Conservation (phyloP, 2,888 invertebrate genomes). For the Machimus atricapillus region DNA sequence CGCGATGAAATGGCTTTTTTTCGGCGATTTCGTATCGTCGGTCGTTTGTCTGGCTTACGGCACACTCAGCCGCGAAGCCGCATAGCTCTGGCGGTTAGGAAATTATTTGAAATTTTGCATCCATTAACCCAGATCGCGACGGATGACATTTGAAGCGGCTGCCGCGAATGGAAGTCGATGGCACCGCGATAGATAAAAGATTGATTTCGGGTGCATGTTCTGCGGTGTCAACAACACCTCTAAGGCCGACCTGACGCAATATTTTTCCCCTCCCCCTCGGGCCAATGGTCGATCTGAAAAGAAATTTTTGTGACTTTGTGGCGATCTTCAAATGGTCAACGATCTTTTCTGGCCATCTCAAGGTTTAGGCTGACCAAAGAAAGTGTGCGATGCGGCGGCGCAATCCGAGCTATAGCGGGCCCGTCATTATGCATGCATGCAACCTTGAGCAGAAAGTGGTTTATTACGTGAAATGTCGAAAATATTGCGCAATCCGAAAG, state of each 20-base stretch:
- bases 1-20: background rate
- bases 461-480: conserved; percentile 1
- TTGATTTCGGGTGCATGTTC: background rate
- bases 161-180: background rate
- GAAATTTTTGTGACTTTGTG: background rate
- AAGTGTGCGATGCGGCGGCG: background rate
- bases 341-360: background rate
- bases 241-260: background rate
- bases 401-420: background rate
- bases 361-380: background rate
- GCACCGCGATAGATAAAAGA: background rate
- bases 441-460: conserved; percentile 17
- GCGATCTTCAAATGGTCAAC: background rate
- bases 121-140: background rate
- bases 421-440: background rate
- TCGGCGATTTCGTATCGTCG: background rate
- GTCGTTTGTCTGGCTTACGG: background rate
- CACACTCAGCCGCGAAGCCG: background rate
- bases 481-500: conserved; percentile 2
- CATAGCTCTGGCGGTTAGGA: background rate
- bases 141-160: conserved; percentile 2
- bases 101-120: conserved; percentile 17
- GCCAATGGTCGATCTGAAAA: background rate
- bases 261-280: background rate
- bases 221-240: background rate